These are phyloP conservation scores for Schlechtendalia chinensis DNA, from an alignment of 1,140 invertebrate species.

Conservation along the genomic window DNA sequence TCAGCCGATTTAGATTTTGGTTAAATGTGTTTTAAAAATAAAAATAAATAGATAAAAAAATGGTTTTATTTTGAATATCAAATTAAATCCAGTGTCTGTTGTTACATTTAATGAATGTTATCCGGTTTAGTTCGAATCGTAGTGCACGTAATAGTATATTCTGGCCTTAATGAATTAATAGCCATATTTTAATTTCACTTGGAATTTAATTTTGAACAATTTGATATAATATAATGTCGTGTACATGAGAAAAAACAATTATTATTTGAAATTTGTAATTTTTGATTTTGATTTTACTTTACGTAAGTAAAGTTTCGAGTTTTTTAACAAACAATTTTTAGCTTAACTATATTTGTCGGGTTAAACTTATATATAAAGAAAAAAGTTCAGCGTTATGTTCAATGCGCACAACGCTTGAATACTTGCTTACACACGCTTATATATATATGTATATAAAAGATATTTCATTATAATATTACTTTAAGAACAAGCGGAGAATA, in stretches of 20 bases:
- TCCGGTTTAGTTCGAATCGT: conserved; percentile 4
- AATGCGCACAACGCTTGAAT: background rate
- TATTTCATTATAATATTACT: conserved; percentile 29
- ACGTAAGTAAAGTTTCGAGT: too few relatives aligned
- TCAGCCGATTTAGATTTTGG: background rate
- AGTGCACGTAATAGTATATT: background rate
- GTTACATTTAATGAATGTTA: conserved; percentile 18
- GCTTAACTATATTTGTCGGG: background rate
- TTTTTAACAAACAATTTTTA: conserved; percentile 3
- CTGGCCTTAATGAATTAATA: conserved; percentile 6
- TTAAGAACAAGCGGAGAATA: background rate
- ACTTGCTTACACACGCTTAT: background rate
- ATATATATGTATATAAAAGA: background rate
- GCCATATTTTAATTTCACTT: background rate
- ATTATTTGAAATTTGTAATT: background rate
- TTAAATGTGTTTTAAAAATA: background rate
- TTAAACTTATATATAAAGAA: too few relatives aligned
- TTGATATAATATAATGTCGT: background rate
- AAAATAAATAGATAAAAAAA: background rate
- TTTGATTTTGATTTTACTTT: background rate
- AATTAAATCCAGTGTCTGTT: background rate
- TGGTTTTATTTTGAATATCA: conserved; percentile 3
- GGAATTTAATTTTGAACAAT: background rate
- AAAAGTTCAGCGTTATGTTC: background rate
- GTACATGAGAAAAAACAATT: conserved; percentile 4